A percentile compares a stretch with the other conserved stretches of the same genome.
Evolutionary conservation across 2,888 invertebrate genomes (phyloP).

Genomic region (Epinotia nisella): DNA sequence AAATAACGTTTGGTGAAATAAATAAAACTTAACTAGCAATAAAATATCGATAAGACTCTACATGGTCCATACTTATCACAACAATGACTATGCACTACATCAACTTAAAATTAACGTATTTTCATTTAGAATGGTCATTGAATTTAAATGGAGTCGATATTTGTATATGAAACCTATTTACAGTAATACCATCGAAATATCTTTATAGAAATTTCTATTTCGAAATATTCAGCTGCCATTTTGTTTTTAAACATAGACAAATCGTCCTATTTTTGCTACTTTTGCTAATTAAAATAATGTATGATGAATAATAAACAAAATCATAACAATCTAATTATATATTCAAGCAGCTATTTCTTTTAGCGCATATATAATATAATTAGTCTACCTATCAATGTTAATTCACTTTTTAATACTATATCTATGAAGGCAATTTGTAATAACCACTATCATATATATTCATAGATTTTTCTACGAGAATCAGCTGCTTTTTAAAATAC

Average conservation of each 20-base stretch:
- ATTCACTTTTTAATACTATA: slow-evolving; percentile 30
- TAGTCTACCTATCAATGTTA: slow-evolving; percentile 32
- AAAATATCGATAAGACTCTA: slow-evolving; percentile 49
- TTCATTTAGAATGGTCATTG: slow-evolving; percentile 9
- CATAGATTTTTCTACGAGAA: slow-evolving; percentile 12
- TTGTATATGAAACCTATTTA: neutral
- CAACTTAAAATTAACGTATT: slow-evolving; percentile 19
- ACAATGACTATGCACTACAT: slow-evolving; percentile 49
- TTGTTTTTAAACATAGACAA: neutral
- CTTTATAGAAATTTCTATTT: neutral
- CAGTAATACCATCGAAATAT: neutral
- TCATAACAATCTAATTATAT: neutral
- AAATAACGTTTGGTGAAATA: slow-evolving; percentile 36
- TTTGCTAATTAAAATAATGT: neutral
- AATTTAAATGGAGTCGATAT: slow-evolving; percentile 8
- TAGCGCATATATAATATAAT: slow-evolving; percentile 20
- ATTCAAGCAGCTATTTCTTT: slow-evolving; percentile 11
- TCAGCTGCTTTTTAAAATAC: slow-evolving; percentile 31
- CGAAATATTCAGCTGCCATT: neutral
- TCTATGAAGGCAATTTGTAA: slow-evolving; percentile 39
- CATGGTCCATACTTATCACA: slow-evolving; percentile 56
- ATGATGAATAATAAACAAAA: neutral
- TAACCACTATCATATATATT: slow-evolving; percentile 27
- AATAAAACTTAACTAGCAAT: slow-evolving; percentile 47
- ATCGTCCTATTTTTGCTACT: neutral